A percentile compares a stretch with the other conserved stretches of the same genome.
phyloP scores from a whole-genome alignment of 2,113 vertebrate species.

The Chaetodon trifascialis region DNA sequence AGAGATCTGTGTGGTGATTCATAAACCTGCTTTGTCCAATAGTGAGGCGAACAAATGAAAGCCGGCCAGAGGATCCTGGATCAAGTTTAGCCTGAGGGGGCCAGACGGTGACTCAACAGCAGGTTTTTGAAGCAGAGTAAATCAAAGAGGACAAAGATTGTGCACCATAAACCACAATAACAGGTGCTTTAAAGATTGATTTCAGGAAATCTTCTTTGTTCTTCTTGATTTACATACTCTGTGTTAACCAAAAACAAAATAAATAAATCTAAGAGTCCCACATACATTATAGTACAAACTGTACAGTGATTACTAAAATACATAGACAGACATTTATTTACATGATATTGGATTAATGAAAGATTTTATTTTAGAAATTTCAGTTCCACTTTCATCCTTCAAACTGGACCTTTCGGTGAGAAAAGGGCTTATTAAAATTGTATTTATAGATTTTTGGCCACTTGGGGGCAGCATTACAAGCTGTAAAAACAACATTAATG shows the following conservation, averaged over 20 bases:
- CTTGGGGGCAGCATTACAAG: neutral
- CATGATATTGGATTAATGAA: neutral
- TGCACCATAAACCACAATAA: constrained; percentile 20
- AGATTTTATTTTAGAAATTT: too few species aligned
- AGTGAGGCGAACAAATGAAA: constrained; percentile 35
- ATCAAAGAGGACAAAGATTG: constrained; percentile 53
- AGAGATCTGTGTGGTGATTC: constrained; percentile 46
- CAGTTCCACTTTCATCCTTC: neutral
- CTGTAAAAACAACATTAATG: too few species aligned
- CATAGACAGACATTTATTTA: neutral
- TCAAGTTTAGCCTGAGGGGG: constrained; percentile 2
- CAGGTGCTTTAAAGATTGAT: constrained; percentile 49
- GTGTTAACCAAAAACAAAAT: neutral
- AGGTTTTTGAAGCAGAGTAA: constrained; percentile 54
- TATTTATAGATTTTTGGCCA: neutral
- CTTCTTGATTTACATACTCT: neutral
- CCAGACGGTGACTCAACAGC: constrained; percentile 66
- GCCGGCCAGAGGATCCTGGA: constrained; percentile 57
- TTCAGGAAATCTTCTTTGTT: constrained; percentile 11
- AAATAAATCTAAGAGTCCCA: neutral
- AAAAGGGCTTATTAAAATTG: neutral
- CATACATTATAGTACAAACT: neutral
- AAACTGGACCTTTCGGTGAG: too few species aligned
- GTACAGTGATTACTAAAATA: neutral
- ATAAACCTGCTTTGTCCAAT: constrained; percentile 61